Conservation (phyloP, 2,888 invertebrate species). For the Philereme transversata region DNA sequence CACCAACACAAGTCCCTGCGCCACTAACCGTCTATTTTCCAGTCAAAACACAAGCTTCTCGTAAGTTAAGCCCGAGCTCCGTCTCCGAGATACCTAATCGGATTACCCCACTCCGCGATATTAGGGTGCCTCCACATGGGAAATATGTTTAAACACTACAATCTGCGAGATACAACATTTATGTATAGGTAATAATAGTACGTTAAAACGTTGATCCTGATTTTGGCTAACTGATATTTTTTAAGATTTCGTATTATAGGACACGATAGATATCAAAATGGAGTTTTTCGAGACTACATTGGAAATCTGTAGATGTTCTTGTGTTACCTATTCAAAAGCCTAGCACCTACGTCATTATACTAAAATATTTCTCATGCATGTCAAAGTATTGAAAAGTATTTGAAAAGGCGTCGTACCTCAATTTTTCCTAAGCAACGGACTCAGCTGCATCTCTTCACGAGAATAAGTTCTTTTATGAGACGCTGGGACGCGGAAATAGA, state of each 20-base stretch:
- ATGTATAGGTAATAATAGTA: not conserved
- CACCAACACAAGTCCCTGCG: constrained; percentile 10
- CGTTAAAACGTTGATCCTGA: not conserved
- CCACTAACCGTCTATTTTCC: constrained; percentile 22
- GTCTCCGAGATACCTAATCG: constrained; percentile 61
- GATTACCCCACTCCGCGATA: constrained; percentile 68
- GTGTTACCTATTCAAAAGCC: not conserved
- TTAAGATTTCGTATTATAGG: no score
- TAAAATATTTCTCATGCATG: constrained; percentile 45
- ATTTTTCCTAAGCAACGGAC: constrained; percentile 56
- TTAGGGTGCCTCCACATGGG: constrained; percentile 66
- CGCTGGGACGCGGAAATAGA: constrained; percentile 40
- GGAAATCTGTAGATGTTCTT: no score
- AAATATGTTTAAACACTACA: constrained; percentile 70
- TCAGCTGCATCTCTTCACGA: constrained; percentile 52
- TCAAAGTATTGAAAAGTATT: constrained; percentile 50
- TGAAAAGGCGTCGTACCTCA: constrained; percentile 50
- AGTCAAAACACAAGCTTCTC: constrained; percentile 36
- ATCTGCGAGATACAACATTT: constrained; percentile 35
- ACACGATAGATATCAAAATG: no score
- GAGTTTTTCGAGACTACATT: no score
- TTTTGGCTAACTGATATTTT: no score
- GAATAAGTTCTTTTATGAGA: constrained; percentile 58
- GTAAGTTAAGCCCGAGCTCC: constrained; percentile 47
- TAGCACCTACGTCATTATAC: constrained; percentile 24